Conservation (phyloP, 2,113 vertebrate genomes). For the Dicentrarchus labrax region DNA sequence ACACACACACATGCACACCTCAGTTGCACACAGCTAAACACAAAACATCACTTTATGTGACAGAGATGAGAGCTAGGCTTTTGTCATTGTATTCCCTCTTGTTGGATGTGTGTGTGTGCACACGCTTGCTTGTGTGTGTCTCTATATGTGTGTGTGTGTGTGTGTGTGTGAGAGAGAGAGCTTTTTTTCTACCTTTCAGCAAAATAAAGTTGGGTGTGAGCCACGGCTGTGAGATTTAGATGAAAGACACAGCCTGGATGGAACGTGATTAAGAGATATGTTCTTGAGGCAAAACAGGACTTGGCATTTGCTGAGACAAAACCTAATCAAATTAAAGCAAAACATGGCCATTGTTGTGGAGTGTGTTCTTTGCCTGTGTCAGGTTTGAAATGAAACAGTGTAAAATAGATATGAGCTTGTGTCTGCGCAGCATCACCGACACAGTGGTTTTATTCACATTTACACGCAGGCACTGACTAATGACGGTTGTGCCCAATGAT, state of each 20-base stretch:
- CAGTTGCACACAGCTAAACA: conserved; percentile 74
- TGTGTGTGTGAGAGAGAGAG: conserved; percentile 6
- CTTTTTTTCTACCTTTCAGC: conserved; percentile 78
- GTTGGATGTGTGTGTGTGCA: conserved; percentile 59
- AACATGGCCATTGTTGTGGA: conserved; percentile 80
- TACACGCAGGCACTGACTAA: conserved; percentile 79
- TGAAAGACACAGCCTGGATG: conserved; percentile 83
- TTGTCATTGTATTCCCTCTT: conserved; percentile 79
- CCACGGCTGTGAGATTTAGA: conserved; percentile 85
- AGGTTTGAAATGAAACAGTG: conserved; percentile 75
- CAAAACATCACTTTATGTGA: conserved; percentile 82
- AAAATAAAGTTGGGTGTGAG: conserved; percentile 82
- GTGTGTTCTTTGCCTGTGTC: conserved; percentile 72
- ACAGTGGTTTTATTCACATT: conserved; percentile 72
- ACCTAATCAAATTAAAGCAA: conserved; percentile 87
- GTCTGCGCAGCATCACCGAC: conserved; percentile 57
- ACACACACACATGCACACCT: conserved; percentile 30
- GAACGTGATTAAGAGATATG: conserved; percentile 87
- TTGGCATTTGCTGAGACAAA: conserved; percentile 85
- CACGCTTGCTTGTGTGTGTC: conserved; percentile 36
- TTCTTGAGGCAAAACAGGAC: conserved; percentile 86
- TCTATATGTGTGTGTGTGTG: conserved; percentile 22
- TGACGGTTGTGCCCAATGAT: conserved; percentile 78
- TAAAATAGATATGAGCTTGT: conserved; percentile 65
- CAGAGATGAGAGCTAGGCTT: conserved; percentile 81